Base-by-base conservation (phyloP, 1,140 invertebrate species). In the Pogonognathellus flavescens region DNA sequence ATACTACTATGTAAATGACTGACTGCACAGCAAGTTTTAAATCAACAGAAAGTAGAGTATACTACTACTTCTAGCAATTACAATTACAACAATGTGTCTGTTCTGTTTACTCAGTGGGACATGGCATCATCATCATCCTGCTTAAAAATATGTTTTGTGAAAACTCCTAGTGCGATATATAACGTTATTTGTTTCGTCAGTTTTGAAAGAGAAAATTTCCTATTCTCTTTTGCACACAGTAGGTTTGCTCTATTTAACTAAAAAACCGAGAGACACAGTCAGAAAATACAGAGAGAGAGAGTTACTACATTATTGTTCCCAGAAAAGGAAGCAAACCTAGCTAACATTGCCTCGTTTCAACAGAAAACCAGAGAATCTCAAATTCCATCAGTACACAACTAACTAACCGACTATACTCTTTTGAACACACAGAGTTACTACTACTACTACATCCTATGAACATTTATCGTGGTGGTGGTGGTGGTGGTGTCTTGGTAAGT, bases 1-100 rank as follows among this genome's bases (percentile, higher is more conserved):
- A 76, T 76, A n/a, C n/a, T n/a, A n/a, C n/a, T n/a, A 76, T 76
- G 70, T 76, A 76, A 76, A 76, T 76, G 41, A 50, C 25, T 76
- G 41, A 50, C 25, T 50, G 41, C 25, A 76, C 25, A 18, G 41
- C 25, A 76, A 50, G 70, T 50, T 76, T 76, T 49, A 76, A 76
- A 76, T 50, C 70, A 76, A 76, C 70, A 76, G 16, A 41, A n/a
- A n/a, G n/a, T n/a, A n/a, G n/a, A 49, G 70, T n/a, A 31, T 41
- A 41, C 31, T 41, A 41, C 31, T 41, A 41, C 31, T 41, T 1
- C 31, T 41, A 76, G 70, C 70, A 76, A 76, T 76, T 76, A 76
- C 70, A 76, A 76, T 76, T 76, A 76, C 70, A 41, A 41, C 31
- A 76, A 50, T 76, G 25, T 50, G 70, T 50, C 25, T 49, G 70